Evolutionary conservation across 2,113 vertebrate species (phyloP).

Genomic region (Psammodynastes pulverulentus): DNA sequence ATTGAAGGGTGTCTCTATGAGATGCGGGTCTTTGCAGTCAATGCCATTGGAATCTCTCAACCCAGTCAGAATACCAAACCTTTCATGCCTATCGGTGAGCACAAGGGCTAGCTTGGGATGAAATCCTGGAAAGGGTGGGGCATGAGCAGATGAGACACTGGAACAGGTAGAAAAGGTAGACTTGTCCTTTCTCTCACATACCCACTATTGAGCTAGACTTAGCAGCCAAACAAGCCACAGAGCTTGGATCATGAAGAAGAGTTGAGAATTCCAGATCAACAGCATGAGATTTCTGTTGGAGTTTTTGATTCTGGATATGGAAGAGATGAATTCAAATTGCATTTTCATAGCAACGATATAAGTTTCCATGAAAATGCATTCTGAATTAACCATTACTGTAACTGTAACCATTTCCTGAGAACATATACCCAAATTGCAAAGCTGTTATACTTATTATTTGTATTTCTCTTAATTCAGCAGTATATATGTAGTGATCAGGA

Average conservation of each 20-base stretch:
- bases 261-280: neutral
- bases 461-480: neutral
- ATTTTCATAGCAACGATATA: neutral
- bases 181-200: neutral
- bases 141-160: neutral
- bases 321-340: neutral
- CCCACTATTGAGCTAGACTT: neutral
- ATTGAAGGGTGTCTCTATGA: conserved; percentile 87
- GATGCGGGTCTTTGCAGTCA: conserved; percentile 88
- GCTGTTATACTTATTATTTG: neutral
- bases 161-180: neutral
- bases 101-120: neutral
- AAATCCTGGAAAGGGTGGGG: neutral
- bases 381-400: too few species aligned
- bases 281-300: neutral
- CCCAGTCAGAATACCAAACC: conserved; percentile 74
- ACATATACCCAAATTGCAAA: neutral
- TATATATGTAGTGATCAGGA: neutral
- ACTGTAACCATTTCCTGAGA: neutral
- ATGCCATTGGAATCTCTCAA: conserved; percentile 82
- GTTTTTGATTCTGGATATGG: neutral
- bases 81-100: conserved; percentile 75
- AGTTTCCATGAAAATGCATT: too few species aligned
- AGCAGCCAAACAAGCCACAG: neutral
- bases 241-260: neutral